These are phyloP conservation scores for Solea solea DNA, from an alignment of 2,113 vertebrate genomes.

Conservation along the genomic window DNA sequence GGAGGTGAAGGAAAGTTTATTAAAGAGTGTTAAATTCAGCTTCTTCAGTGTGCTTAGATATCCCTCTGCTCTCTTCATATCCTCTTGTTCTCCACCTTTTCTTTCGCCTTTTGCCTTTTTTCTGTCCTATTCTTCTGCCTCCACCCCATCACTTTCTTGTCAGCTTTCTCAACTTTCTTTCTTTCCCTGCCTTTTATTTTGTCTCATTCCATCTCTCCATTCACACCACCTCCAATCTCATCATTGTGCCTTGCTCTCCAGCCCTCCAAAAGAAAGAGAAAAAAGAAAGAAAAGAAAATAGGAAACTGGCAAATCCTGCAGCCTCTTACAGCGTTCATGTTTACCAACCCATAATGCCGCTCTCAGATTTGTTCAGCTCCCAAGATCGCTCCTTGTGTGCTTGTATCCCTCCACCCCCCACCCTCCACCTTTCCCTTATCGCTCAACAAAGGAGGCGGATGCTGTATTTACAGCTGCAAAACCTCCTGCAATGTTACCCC, in stretches of 20 bases:
- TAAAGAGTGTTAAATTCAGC: background rate
- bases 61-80: slow-evolving; percentile 3
- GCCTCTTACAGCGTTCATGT: slow-evolving; percentile 76
- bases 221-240: slow-evolving; percentile 40
- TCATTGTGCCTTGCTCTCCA: slow-evolving; percentile 50
- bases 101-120: slow-evolving; percentile 9
- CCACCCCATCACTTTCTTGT: slow-evolving; percentile 9
- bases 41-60: slow-evolving; percentile 15
- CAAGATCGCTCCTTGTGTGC: slow-evolving; percentile 77
- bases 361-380: slow-evolving; percentile 81
- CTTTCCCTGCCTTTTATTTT: slow-evolving; percentile 35
- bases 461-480: slow-evolving; percentile 62
- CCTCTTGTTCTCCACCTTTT: slow-evolving; percentile 3
- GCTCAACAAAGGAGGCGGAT: slow-evolving; percentile 61
- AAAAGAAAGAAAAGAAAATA: slow-evolving; percentile 53
- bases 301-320: slow-evolving; percentile 77
- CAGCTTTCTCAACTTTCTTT: slow-evolving; percentile 13
- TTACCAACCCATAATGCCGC: slow-evolving; percentile 82
- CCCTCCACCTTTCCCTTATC: slow-evolving; percentile 66
- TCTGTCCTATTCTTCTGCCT: slow-evolving; percentile 12
- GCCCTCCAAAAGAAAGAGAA: slow-evolving; percentile 25
- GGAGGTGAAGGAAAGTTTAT: slow-evolving; percentile 18
- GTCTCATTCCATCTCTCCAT: slow-evolving; percentile 36
- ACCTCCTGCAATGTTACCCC: slow-evolving; percentile 54
- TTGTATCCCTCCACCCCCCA: slow-evolving; percentile 68